Conservation (phyloP, 2,888 invertebrate species). For the Amphimallon solstitiale region DNA sequence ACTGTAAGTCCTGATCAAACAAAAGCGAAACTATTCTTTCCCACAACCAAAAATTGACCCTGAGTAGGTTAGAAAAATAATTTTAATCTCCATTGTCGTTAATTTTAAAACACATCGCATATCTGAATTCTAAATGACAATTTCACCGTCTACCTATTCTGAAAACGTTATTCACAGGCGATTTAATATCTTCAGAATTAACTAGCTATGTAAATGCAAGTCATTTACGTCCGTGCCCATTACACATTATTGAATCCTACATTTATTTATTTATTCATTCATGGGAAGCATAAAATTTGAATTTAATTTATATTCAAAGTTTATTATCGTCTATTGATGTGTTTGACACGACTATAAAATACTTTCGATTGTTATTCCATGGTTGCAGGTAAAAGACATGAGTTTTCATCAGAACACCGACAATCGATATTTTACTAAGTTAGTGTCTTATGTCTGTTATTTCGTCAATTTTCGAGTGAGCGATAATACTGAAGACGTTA, state of each 20-base stretch:
- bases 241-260: slow-evolving; percentile 9
- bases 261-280: slow-evolving; percentile 26
- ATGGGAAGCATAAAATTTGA: slow-evolving; percentile 20
- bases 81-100: too few relatives aligned
- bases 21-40: too few relatives aligned
- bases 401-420: slow-evolving; percentile 11
- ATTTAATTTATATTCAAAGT: slow-evolving; percentile 32
- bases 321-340: slow-evolving; percentile 25
- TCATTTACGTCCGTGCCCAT: slow-evolving; percentile 16
- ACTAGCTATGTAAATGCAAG: slow-evolving; percentile 16
- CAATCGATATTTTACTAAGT: slow-evolving; percentile 6
- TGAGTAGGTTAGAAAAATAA: too few relatives aligned
- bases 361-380: slow-evolving; percentile 25
- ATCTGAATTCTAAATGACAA: too few relatives aligned
- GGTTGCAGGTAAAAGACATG: slow-evolving; percentile 1
- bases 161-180: too few relatives aligned
- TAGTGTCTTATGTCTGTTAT: background rate
- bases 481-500: too few relatives aligned
- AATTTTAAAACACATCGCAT: too few relatives aligned
- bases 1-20: too few relatives aligned
- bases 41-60: too few relatives aligned
- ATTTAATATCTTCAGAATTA: background rate
- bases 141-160: too few relatives aligned
- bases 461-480: too few relatives aligned
- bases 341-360: slow-evolving; percentile 25